Evolutionary conservation across 2,888 invertebrate genomes (phyloP).

Genomic region (Yponomeuta sedellus): DNA sequence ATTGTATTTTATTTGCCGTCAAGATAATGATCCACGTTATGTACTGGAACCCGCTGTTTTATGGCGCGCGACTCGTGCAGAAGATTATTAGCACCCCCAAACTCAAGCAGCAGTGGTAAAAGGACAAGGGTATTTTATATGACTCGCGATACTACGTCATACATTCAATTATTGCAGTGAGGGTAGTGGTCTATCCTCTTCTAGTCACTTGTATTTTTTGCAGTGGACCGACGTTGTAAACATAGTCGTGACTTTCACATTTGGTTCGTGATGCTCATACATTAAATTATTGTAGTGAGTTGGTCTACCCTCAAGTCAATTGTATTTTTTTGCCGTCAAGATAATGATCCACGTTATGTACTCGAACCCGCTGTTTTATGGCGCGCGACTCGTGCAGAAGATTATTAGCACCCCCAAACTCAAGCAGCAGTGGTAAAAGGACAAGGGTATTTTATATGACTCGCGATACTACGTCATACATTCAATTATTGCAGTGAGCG

Average conservation of each 20-base stretch:
- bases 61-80: conserved; percentile 92
- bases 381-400: conserved; percentile 91
- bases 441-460: conserved; percentile 28
- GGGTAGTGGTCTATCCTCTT: too few relatives aligned
- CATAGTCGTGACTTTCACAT: too few relatives aligned
- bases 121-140: conserved; percentile 25
- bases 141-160: neutral
- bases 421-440: conserved; percentile 80
- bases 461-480: neutral
- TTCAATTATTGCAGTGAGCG: neutral
- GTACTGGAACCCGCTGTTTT: conserved; percentile 98
- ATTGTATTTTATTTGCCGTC: conserved; percentile 46
- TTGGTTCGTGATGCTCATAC: too few relatives aligned
- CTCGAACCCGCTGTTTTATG: conserved; percentile 97
- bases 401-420: conserved; percentile 86
- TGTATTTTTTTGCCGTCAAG: conserved; percentile 76
- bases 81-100: conserved; percentile 86
- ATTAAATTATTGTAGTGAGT: too few relatives aligned
- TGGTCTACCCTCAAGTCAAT: too few relatives aligned
- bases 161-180: neutral
- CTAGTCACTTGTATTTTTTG: too few relatives aligned
- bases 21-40: conserved; percentile 96
- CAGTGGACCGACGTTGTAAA: too few relatives aligned
- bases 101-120: conserved; percentile 84
- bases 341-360: conserved; percentile 97